Evolutionary conservation across 2,113 vertebrate genomes (phyloP), one percentile per base, ranked within the genome.

Genomic region (Nettapus auritus): DNA sequence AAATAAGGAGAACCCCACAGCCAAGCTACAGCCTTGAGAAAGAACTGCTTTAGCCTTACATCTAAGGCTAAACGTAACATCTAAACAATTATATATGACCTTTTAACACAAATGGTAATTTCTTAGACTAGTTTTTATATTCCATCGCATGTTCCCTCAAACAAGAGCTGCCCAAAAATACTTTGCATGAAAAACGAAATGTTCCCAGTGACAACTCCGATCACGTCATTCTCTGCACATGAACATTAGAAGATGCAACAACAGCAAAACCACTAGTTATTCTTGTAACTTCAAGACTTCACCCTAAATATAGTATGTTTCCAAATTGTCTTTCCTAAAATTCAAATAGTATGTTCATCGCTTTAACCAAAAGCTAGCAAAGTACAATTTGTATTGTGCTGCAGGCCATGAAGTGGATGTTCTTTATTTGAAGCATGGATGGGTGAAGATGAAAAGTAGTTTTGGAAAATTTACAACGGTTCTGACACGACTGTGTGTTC

Each of bases 331-430:
- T 64, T 86, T 50, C 56, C 60, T 76, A 52, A 86, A 92, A 92
- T 78, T 63, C 74, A 93, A 93, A 59, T 97, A 96, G 82, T 80
- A 94, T 46, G 82, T 36, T 95, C 82, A 88, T 68, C 0, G 13
- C 82, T 95, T 91, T 33, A 86, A 93, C 77, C 20, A 34, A 94
- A 82, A 92, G 79, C 86, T 18, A 90, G 55, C 40, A 42, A 82
- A 94, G 89, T 64, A 96, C 96, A 94, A 93, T 75, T 89, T 92
- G 83, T 94, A 94, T 87, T 70, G 53, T 90, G 90, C 93, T 95
- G 86, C 84, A 86, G 92, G 96, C 88, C 74, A 93, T 83, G 75
- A 82, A 88, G 63, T 33, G 80, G 70, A 78, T 23, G 86, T 68
- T 74, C 89, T 83, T 91, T 71, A 86, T 69, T 86, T 89, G 48